Percentiles rank a stretch among this genome's conserved stretches.
Conservation (phyloP, 37 sponge, comb jelly and placozoan species). For the Aphrocallistes beatrix region DNA sequence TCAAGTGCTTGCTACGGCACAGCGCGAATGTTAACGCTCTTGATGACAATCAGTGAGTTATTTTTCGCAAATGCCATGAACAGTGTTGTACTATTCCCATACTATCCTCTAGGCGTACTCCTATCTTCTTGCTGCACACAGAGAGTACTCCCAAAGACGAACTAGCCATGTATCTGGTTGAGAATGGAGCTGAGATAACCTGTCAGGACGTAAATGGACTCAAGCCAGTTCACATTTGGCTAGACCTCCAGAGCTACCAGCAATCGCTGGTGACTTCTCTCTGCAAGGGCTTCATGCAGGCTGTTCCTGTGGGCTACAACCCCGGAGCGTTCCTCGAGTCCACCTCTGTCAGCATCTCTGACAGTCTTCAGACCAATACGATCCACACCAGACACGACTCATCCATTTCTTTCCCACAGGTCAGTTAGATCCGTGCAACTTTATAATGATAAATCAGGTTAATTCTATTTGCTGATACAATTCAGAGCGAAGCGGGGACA, state of each 20-base stretch:
- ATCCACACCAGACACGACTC: background rate
- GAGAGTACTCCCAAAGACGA: background rate
- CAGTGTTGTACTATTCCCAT: background rate
- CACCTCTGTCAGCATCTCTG: background rate
- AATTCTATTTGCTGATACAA: no score
- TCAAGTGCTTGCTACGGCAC: background rate
- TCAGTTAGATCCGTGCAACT: no score
- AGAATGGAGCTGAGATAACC: background rate
- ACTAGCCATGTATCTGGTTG: background rate
- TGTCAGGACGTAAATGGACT: background rate
- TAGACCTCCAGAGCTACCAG: conserved; percentile 4
- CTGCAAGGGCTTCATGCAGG: background rate
- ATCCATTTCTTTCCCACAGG: background rate
- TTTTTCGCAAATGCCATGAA: background rate
- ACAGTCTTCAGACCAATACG: background rate
- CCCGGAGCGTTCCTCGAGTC: background rate
- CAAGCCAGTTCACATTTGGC: background rate
- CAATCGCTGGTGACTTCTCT: background rate
- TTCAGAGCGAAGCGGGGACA: background rate
- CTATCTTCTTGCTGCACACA: background rate
- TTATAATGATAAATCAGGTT: no score
- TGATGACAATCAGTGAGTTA: background rate
- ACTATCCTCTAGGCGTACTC: background rate
- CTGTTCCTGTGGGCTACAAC: background rate
- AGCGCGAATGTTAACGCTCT: background rate